Conservation (phyloP, 2,113 vertebrate species). For the Chloroceryle aenea region DNA sequence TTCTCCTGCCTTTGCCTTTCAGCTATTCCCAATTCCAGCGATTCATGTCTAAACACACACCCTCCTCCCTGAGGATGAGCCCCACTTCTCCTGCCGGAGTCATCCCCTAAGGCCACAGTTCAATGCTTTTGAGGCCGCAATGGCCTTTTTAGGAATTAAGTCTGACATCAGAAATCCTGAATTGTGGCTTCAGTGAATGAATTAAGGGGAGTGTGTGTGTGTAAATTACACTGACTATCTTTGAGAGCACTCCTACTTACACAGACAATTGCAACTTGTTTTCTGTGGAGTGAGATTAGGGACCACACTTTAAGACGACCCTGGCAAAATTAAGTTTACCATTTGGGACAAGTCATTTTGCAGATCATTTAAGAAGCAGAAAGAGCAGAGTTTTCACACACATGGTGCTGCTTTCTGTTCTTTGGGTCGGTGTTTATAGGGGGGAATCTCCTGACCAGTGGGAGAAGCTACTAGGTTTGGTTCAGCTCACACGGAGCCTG, state of each 20-base stretch:
- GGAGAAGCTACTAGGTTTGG: background rate
- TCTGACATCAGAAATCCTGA: conserved; percentile 40
- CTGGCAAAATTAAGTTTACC: background rate
- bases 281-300: background rate
- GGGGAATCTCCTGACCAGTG: background rate
- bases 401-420: background rate
- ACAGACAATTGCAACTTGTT: background rate
- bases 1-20: conserved; percentile 10
- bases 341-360: background rate
- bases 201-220: background rate
- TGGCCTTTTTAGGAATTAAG: conserved; percentile 23
- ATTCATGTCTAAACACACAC: background rate
- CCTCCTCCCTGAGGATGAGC: background rate
- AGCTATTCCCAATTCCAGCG: background rate
- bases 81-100: background rate
- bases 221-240: background rate
- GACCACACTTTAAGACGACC: background rate
- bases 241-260: background rate
- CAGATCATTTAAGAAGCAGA: background rate
- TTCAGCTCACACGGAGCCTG: background rate
- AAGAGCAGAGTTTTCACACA: background rate
- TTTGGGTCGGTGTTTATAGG: background rate
- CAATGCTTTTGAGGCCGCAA: conserved; percentile 19
- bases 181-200: conserved; percentile 21
- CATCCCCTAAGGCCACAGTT: conserved; percentile 40